phyloP scores from a whole-genome alignment of 2,113 vertebrate species.

The Leptobrachium ailaonicum region DNA sequence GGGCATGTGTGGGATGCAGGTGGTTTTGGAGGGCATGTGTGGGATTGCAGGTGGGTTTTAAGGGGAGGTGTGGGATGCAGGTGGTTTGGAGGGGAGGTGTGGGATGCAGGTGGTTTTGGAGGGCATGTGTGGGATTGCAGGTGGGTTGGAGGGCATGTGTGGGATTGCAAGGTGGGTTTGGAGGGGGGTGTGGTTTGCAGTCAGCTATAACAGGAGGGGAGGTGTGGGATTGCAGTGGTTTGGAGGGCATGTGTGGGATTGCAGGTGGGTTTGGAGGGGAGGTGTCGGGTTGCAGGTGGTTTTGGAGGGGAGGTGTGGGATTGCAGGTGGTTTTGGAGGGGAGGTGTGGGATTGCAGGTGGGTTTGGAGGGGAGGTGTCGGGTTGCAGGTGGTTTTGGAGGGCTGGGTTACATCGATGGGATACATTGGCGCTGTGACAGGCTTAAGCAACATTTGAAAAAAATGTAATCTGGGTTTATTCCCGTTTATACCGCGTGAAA shows the following conservation, averaged over 20 bases:
- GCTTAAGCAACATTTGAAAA: no score
- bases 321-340: background rate
- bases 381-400: background rate
- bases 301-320: background rate
- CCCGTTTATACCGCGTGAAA: no score
- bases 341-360: no score
- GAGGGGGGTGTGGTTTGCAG: background rate
- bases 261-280: background rate
- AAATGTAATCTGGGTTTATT: no score
- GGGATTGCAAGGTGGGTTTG: no score
- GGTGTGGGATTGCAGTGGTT: background rate
- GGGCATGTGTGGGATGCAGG: background rate
- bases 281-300: background rate
- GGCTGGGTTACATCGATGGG: no score
- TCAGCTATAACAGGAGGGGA: background rate
- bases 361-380: background rate
- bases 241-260: background rate
- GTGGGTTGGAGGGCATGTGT: no score
- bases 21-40: no score
- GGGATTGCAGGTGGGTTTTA: no score
- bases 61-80: background rate
- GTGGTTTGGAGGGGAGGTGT: background rate
- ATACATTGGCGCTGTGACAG: no score
- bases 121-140: no score
- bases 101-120: background rate